Percentiles rank a stretch among this genome's conserved stretches.
Evolutionary conservation across 2,888 invertebrate species (phyloP).

Genomic region (Argynnis bischoffii): DNA sequence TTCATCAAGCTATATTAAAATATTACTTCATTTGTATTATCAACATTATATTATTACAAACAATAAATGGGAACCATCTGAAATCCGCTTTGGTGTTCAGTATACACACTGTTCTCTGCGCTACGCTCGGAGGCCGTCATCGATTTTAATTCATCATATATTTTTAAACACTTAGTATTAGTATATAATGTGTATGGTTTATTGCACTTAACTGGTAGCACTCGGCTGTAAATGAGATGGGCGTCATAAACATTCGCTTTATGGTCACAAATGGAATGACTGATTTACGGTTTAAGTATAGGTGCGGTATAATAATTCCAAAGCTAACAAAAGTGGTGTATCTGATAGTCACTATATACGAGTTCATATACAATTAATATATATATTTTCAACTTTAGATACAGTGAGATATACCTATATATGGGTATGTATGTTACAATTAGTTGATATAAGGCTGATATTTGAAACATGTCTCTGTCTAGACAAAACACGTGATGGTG

Average conservation of each 20-base stretch:
- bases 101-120: neutral
- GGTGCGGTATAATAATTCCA: conserved; percentile 17
- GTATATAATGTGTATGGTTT: conserved; percentile 7
- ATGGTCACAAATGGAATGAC: conserved; percentile 40
- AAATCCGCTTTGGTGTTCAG: neutral
- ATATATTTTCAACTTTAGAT: too few relatives aligned
- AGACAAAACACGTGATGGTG: too few relatives aligned
- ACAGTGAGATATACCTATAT: too few relatives aligned
- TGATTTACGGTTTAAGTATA: conserved; percentile 38
- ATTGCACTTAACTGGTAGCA: conserved; percentile 24
- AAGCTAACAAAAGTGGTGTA: neutral
- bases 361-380: too few relatives aligned
- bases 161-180: conserved; percentile 16
- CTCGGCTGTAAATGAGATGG: conserved; percentile 38
- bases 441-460: too few relatives aligned
- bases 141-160: neutral
- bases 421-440: too few relatives aligned
- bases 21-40: too few relatives aligned
- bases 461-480: too few relatives aligned
- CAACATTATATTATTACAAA: too few relatives aligned
- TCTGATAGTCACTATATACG: too few relatives aligned
- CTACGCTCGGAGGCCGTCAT: neutral
- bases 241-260: conserved; percentile 38
- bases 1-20: too few relatives aligned
- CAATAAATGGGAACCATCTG: too few relatives aligned